Evolutionary conservation across 1,140 invertebrate genomes (phyloP).

Genomic region (Drosophila pachea): DNA sequence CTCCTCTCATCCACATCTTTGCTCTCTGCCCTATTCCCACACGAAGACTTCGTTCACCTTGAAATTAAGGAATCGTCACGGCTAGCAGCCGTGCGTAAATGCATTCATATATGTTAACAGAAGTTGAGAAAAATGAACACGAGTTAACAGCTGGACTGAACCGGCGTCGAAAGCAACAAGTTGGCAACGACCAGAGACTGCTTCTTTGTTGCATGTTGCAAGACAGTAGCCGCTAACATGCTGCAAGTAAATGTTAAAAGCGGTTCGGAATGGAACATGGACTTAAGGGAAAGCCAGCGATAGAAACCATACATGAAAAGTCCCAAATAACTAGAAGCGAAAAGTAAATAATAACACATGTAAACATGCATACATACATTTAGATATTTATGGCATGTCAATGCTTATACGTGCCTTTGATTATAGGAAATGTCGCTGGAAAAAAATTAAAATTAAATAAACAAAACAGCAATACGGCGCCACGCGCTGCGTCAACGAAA

Average conservation of each 20-base stretch:
- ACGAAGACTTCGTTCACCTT: constrained; percentile 42
- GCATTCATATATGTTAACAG: constrained; percentile 19
- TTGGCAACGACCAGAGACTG: not conserved
- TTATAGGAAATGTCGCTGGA: no score
- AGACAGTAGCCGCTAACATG: constrained; percentile 16
- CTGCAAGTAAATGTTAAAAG: constrained; percentile 9
- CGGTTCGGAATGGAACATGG: not conserved
- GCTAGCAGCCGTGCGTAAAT: constrained; percentile 45
- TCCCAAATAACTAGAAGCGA: not conserved
- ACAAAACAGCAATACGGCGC: not conserved
- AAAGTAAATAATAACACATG: not conserved
- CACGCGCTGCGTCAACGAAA: not conserved
- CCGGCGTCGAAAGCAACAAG: constrained; percentile 12
- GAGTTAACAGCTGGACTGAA: not conserved
- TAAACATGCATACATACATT: not conserved
- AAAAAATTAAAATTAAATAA: not conserved
- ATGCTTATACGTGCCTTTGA: not conserved
- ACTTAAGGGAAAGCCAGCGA: not conserved
- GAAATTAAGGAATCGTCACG: constrained; percentile 61
- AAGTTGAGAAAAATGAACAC: not conserved
- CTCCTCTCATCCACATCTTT: no score
- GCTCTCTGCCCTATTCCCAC: not conserved
- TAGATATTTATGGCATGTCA: not conserved
- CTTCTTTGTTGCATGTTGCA: constrained; percentile 35
- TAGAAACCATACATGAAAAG: not conserved